phyloP scores from a whole-genome alignment of 1,140 invertebrate species.

The Drosophila miranda region DNA sequence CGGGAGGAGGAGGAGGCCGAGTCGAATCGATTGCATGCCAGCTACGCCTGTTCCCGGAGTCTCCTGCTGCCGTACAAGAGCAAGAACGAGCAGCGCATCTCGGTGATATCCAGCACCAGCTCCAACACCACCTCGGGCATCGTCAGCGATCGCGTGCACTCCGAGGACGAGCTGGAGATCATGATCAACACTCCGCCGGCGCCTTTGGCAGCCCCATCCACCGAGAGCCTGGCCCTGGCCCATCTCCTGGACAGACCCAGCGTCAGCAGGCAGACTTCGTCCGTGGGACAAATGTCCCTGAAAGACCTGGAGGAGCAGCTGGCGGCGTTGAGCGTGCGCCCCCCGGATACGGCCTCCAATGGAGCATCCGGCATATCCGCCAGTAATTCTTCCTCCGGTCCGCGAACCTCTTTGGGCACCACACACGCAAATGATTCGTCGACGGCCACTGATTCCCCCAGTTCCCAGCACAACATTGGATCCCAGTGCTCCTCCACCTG shows the following conservation, averaged over 20 bases:
- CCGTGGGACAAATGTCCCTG: constrained; percentile 82
- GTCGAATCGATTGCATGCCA: constrained; percentile 83
- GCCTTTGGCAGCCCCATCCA: constrained; percentile 85
- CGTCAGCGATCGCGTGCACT: constrained; percentile 96
- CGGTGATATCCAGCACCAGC: constrained; percentile 94
- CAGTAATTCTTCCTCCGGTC: constrained; percentile 4
- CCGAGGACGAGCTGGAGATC: constrained; percentile 94
- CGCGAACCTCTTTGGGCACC: constrained; percentile 19
- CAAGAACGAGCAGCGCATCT: constrained; percentile 91
- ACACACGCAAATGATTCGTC: constrained; percentile 57
- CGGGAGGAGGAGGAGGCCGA: constrained; percentile 88
- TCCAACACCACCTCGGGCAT: constrained; percentile 98
- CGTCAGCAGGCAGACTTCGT: constrained; percentile 84
- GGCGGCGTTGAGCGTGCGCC: constrained; percentile 72
- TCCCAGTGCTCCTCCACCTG: constrained; percentile 92
- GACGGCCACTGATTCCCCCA: constrained; percentile 75
- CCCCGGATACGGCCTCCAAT: constrained; percentile 75
- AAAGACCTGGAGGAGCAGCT: constrained; percentile 80
- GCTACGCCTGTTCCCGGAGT: constrained; percentile 87
- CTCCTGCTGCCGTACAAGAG: constrained; percentile 85
- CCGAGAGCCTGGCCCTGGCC: constrained; percentile 88
- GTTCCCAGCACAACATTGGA: constrained; percentile 83
- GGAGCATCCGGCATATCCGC: constrained; percentile 35
- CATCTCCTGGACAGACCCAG: constrained; percentile 86
- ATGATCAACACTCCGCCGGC: constrained; percentile 89